Evolutionary conservation across 2,113 vertebrate species (phyloP), one percentile per base, ranked within the genome.

Genomic region (Tragelaphus scriptus): DNA sequence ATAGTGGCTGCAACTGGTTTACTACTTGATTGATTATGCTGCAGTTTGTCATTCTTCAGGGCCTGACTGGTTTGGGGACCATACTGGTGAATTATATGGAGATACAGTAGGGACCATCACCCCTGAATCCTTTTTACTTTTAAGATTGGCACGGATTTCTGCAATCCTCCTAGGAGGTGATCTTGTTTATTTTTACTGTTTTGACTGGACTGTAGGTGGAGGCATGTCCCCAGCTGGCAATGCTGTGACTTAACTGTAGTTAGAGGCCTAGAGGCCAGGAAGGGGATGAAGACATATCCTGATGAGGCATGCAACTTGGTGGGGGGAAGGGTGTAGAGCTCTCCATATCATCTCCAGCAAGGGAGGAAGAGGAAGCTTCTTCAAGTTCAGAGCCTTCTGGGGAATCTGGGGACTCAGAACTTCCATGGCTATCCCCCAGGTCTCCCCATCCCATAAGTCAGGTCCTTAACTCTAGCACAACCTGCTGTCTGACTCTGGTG

Each of bases 11-110:
- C 56, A 55, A 3, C 5, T 55, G 81, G 47, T 51, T 53, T 55
- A 16, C n/a, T 47, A 16, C 65, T 63, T n/a, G 85, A 61, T 59
- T 51, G 80, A 44, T 85, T n/a, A 51, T 55, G 21, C 47, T 91
- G 21, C 85, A 63, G 47, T 79, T 51, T 90, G 26, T 86, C 68
- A 36, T 65, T 65, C 56, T 56, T 36, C 36, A 56, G 68, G 56
- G 81, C 28, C 98, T 99, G 98, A 40, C 56, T 65, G 32, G 30
- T 80, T 94, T 19, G 23, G 68, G 32, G 56, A 49, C 32, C 71
- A 65, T 80, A 53, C 14, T 44, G 56, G n/a, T 26, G 26, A 88
- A 53, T 87, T 32, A 53, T 47, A 23, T 25, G 47, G 47, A 53
- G 71, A 58, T 56, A 32, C 13, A 30, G 77, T 53, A 16, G 56